Base-by-base conservation (phyloP, 2,888 invertebrate genomes). In the Beris morrisii region DNA sequence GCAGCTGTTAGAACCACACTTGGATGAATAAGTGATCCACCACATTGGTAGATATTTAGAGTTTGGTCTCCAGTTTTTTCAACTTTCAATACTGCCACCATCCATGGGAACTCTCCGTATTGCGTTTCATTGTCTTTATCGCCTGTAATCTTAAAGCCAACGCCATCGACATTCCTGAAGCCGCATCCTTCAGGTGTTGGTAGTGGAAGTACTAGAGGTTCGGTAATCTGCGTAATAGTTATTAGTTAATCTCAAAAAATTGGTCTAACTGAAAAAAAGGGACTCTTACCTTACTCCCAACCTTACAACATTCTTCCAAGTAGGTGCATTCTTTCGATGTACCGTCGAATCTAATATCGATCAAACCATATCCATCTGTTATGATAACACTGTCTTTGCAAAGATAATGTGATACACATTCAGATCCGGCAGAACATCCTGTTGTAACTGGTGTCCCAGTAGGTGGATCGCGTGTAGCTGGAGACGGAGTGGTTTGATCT, bases 331-430 rank as follows among this genome's bases (percentile, higher is more conserved):
- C n/a, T 56, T 48, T 61, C 22, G 70, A 65, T 0, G 69, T 73
- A 38, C 73, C 73, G 68, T 77, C 80, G 73, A 80, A 89, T 85
- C 93, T 86, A 64, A 93, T 88, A 73, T 94, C 92, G 61, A 94
- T 87, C 44, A 91, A 79, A 5, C 88, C 90, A 0, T 83, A 80
- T 0, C 93, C 93, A 73, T 90, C 88, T 0, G 83, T 86, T 65
- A 88, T 87, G 12, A 93, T 84, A 0, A 86, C 84, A 50, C 84
- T 84, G 71, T 87, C 86, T 46, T 85, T 83, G 74, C 94, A 94
- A 11, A 90, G 83, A 76, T 90, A 92, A 74, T 89, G 90, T 0
- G 88, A 86, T 0, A 93, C 92, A 74, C 94, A 94, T 59, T 87
- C 86, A 38, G 91, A 92, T 0, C 78, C 77, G 4, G 64, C 4